phyloP scores from a whole-genome alignment of 1,140 invertebrate species.

The Copidosoma floridanum region DNA sequence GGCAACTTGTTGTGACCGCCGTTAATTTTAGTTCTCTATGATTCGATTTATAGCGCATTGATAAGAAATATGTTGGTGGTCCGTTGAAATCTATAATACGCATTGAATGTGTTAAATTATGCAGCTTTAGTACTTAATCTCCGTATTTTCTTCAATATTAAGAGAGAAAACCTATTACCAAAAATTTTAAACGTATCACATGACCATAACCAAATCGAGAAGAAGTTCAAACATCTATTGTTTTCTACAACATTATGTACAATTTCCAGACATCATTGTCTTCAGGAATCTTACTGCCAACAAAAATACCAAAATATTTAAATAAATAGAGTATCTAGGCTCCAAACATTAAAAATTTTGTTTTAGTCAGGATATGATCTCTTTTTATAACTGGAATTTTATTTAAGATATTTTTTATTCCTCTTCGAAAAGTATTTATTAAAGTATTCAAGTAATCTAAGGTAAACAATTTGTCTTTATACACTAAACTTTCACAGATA shows the following conservation, averaged over 20 bases:
- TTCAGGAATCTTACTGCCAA: background rate
- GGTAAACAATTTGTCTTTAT: no score
- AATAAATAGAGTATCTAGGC: background rate
- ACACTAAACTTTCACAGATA: background rate
- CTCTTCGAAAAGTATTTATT: background rate
- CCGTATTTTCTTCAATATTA: background rate
- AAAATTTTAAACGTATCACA: background rate
- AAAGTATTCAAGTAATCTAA: background rate
- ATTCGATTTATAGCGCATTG: background rate
- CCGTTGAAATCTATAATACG: background rate
- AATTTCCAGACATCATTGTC: background rate
- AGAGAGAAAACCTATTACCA: background rate
- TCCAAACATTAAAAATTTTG: background rate
- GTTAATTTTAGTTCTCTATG: background rate
- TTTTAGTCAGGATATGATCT: background rate
- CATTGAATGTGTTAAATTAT: background rate
- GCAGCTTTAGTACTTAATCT: background rate
- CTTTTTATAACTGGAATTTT: background rate
- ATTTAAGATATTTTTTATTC: background rate
- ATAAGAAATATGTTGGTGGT: background rate
- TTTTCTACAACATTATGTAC: background rate
- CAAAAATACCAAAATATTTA: background rate
- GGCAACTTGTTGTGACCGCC: background rate
- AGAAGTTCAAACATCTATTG: background rate
- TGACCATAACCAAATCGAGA: background rate